A percentile compares a stretch with the other conserved stretches of the same genome.
These are phyloP conservation scores for Ecliptopera silaceata DNA, from an alignment of 2,888 invertebrate genomes.

Conservation along the genomic window DNA sequence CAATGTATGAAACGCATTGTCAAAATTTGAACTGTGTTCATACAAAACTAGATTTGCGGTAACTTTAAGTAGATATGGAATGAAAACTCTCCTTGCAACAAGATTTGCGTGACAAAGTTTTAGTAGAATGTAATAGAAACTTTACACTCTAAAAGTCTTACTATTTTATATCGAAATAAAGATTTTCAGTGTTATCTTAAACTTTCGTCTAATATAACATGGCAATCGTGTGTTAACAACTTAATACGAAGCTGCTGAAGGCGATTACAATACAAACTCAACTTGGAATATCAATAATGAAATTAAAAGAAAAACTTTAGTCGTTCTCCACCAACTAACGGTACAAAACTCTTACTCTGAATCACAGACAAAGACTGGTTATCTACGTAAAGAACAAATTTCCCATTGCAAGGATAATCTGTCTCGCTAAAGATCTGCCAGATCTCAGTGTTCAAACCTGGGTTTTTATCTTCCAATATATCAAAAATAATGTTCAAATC, in stretches of 20 bases:
- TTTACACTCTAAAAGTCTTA: no score
- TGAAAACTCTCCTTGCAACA: no score
- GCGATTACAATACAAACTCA: neutral
- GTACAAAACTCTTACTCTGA: slow-evolving; percentile 57
- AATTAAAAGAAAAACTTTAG: slow-evolving; percentile 60
- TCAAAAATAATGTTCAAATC: slow-evolving; percentile 69
- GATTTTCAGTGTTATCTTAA: no score
- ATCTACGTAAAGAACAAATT: slow-evolving; percentile 60
- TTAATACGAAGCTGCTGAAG: neutral
- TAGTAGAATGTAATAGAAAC: no score
- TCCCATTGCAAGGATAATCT: slow-evolving; percentile 56
- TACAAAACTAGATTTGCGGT: no score
- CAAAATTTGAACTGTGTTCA: no score
- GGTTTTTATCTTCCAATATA: slow-evolving; percentile 69
- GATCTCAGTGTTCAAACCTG: slow-evolving; percentile 65
- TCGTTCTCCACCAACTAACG: slow-evolving; percentile 60
- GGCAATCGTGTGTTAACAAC: neutral
- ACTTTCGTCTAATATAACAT: no score
- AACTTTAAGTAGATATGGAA: no score
- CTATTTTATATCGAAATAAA: no score
- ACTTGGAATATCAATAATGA: neutral
- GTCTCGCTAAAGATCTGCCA: slow-evolving; percentile 60
- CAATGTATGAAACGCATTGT: no score
- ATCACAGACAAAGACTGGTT: slow-evolving; percentile 60
- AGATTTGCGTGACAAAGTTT: no score